These are phyloP conservation scores for Albula goreensis DNA, from an alignment of 2,113 vertebrate genomes.

Conservation along the genomic window DNA sequence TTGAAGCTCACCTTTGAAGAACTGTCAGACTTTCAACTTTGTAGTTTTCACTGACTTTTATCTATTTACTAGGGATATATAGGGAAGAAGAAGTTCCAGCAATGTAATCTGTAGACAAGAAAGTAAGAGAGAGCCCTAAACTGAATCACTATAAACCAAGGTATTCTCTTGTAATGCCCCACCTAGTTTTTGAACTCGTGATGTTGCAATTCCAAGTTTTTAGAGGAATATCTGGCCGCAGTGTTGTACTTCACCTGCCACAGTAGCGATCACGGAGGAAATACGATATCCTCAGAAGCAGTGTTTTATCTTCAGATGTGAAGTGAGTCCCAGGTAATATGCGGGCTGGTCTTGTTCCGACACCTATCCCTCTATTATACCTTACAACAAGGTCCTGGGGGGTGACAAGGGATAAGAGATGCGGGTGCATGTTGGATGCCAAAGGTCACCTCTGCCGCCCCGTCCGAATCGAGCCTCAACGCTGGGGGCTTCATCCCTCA, in stretches of 20 bases:
- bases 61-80: too few species aligned
- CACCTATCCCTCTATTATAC: slow-evolving; percentile 3
- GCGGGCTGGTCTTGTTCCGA: slow-evolving; percentile 12
- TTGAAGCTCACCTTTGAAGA: too few species aligned
- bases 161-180: background rate
- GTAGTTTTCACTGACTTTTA: too few species aligned
- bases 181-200: background rate
- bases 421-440: background rate
- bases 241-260: background rate
- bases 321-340: background rate
- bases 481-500: background rate
- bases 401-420: slow-evolving; percentile 16
- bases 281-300: background rate
- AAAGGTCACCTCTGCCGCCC: background rate
- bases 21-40: too few species aligned
- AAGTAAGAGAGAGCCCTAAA: background rate
- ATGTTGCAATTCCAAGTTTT: background rate
- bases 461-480: background rate
- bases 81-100: too few species aligned
- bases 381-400: background rate
- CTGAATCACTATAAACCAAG: background rate
- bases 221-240: slow-evolving; percentile 44
- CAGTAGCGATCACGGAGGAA: background rate
- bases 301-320: background rate
- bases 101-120: too few species aligned